Evolutionary conservation across 2,113 vertebrate species (phyloP).

Genomic region (Muntiacus muntjak): DNA sequence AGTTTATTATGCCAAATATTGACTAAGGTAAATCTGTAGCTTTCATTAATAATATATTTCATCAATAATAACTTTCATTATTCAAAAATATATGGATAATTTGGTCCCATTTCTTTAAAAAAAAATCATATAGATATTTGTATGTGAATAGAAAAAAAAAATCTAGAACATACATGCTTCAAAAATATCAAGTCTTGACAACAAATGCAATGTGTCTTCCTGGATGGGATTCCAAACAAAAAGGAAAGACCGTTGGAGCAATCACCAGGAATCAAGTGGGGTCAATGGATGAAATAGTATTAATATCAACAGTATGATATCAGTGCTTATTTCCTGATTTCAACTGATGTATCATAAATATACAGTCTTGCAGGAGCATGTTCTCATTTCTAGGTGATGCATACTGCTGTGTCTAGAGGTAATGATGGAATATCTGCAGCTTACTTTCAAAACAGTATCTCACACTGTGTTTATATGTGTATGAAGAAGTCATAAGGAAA

Average conservation of each 20-base stretch:
- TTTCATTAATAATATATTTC: no score
- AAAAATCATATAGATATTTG: background rate
- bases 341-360: background rate
- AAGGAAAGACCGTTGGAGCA: background rate
- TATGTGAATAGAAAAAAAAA: background rate
- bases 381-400: background rate
- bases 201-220: background rate
- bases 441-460: background rate
- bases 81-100: background rate
- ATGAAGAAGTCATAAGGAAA: background rate
- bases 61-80: background rate
- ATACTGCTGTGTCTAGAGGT: background rate
- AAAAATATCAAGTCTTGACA: background rate
- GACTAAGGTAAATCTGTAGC: background rate
- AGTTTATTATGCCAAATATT: background rate
- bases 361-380: background rate
- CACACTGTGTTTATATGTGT: background rate
- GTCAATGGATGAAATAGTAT: background rate
- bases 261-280: background rate
- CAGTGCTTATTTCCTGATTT: background rate
- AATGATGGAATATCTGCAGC: background rate
- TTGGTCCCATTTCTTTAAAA: background rate
- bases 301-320: background rate
- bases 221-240: background rate
- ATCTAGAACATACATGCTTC: background rate